Evolutionary conservation across 2,113 vertebrate species (phyloP), one percentile per base, ranked within the genome.

Genomic region (Choloepus hoffmanni): DNA sequence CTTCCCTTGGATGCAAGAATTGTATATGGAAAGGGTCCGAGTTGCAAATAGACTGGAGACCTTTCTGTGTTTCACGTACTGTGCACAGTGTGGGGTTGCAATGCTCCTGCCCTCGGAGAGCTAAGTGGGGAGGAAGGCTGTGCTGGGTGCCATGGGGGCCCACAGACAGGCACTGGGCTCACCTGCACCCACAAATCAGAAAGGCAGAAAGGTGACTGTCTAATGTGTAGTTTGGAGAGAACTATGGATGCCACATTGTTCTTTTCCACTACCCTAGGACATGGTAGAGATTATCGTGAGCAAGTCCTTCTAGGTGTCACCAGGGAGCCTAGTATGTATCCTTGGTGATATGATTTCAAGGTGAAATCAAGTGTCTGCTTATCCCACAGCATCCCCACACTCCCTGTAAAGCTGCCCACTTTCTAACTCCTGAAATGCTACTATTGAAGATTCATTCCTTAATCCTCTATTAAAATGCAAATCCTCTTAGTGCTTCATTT

Each of bases 391-490:
- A n/a, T 15, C 12, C 9, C 63, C n/a, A 19, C 7, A 40, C 55
- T 8, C 12, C 65, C 55, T 55, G 28, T 16, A 70, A 55, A 50
- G 40, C 50, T 70, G 5, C 50, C 40, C 18, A 13, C 76, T 70
- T 63, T 92, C 82, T 50, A 28, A 40, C 21, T 65, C 45, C 40
- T 94, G 63, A 73, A 86, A 82, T 62, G 55, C 43, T 63, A 5
- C 87, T 84, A 79, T 84, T 85, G 87, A 70, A 76, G 84, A 83
- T 72, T 78, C 30, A 62, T 15, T 79, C 30, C 14, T 43, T 90
- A 94, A 92, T 60, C 82, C 24, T 90, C 58, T 79, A 48, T 79
- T 89, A 48, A 65, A 92, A 89, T 68, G 82, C n/a, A 90, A 88
- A 94, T 81, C 86, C 92, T 95, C 50, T 82, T 74, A 53, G 45